Evolutionary conservation across 2,797 vertebrate species (phyloP), one percentile per base, ranked within the genome.

Genomic region (Erethizon dorsatum): DNA sequence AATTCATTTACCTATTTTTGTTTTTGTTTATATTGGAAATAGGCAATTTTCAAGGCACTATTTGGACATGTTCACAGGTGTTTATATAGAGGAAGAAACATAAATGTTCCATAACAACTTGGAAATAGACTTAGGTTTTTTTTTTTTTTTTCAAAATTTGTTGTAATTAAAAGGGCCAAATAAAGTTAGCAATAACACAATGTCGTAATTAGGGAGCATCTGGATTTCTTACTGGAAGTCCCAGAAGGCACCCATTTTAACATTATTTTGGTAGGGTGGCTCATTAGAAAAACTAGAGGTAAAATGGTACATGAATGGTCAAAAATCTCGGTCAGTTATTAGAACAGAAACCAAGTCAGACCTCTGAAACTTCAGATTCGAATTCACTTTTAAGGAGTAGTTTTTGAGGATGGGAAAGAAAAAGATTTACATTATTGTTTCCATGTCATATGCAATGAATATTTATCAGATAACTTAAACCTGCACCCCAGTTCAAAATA

Each of bases 391-490:
- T 28, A 88, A 77, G 50, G 59, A 59, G 13, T 73, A 61, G 47
- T 3, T 91, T 88, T 93, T 63, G 31, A 28, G 75, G 4, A 86
- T 63, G 6, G 37, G 45, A 45, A 77, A 63, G 2, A 57, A 31
- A n/a, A 75, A 65, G 37, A 47, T 69, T 82, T 88, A 7, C 45
- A 63, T 24, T 65, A 56, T n/a, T 88, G 52, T 92, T 94, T 80
- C 71, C 78, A 79, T 88, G 33, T 91, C 28, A 10, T 79, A 24
- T 78, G 33, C 79, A 95, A 31, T 83, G 65, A 28, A 56, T 20
- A 7, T 90, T 82, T 88, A 73, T 94, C 56, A 54, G 41, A 57
- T 84, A 31, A 80, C 57, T 73, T 89, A 14, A 83, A 65, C n/a
- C 47, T 83, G n/a, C 37, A 56, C 31, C 71, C 47, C 71, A 22